Conservation (phyloP, 2,797 vertebrate genomes). For the Megalops cyprinoides region DNA sequence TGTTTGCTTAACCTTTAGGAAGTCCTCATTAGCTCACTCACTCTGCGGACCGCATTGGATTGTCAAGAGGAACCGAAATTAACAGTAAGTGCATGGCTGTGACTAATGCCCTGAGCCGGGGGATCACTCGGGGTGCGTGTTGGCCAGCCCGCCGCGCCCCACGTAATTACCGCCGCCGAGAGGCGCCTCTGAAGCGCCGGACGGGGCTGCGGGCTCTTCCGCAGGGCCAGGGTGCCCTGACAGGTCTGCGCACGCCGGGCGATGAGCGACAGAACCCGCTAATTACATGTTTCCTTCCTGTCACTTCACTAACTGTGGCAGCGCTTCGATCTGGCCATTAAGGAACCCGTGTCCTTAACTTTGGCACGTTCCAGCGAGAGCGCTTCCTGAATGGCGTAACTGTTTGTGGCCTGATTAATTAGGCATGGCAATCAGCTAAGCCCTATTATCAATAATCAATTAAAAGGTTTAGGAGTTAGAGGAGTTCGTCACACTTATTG, state of each 20-base stretch:
- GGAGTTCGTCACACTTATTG: not conserved
- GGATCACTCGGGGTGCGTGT: conserved; percentile 52
- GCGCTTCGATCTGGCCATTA: no score
- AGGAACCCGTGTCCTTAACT: no score
- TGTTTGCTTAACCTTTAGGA: conserved; percentile 81
- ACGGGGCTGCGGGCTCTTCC: not conserved
- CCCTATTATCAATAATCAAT: not conserved
- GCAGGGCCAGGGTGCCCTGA: not conserved
- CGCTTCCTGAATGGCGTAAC: not conserved
- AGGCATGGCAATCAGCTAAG: not conserved
- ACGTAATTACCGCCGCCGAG: conserved; percentile 42
- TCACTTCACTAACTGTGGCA: not conserved
- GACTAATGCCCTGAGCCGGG: conserved; percentile 71
- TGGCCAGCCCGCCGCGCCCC: conserved; percentile 42
- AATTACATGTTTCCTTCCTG: not conserved
- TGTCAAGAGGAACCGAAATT: conserved; percentile 77
- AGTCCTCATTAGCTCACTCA: conserved; percentile 77
- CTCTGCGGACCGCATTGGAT: conserved; percentile 64
- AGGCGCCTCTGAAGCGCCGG: not conserved
- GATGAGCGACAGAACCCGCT: not conserved
- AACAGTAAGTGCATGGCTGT: conserved; percentile 69
- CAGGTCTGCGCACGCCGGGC: not conserved
- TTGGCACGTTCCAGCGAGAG: no score
- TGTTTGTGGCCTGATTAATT: not conserved
- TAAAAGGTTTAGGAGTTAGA: not conserved